Percentiles rank a stretch among this genome's conserved stretches.
Evolutionary conservation across 2,797 vertebrate species (phyloP).

Genomic region (Passerculus sandwichensis): DNA sequence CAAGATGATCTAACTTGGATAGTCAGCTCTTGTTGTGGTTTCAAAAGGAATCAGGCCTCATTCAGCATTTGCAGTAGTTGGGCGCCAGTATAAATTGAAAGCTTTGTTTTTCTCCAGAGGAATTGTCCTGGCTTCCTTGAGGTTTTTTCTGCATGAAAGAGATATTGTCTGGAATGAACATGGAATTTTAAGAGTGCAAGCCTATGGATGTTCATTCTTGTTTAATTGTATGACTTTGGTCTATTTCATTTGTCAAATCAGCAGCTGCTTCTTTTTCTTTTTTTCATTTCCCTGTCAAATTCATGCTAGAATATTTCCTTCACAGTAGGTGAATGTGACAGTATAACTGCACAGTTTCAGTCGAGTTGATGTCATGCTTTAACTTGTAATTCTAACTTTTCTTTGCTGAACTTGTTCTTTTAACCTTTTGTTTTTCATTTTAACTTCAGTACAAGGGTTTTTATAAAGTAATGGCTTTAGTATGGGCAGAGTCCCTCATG

Average conservation of each 20-base stretch:
- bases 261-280: background rate
- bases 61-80: background rate
- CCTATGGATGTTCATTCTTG: background rate
- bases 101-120: background rate
- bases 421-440: slow-evolving; percentile 3
- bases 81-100: background rate
- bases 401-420: background rate
- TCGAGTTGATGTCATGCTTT: background rate
- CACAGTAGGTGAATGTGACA: background rate
- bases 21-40: background rate
- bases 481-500: background rate
- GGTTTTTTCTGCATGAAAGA: background rate
- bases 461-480: background rate
- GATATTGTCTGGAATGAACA: background rate
- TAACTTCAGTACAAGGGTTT: background rate
- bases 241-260: background rate
- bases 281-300: background rate
- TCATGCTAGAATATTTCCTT: background rate
- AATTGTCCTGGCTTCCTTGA: background rate
- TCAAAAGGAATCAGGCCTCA: background rate
- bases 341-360: background rate
- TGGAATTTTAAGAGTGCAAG: background rate
- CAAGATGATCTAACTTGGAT: background rate
- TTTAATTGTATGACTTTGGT: background rate
- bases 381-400: background rate